Evolutionary conservation across 2,797 vertebrate species (phyloP).

Genomic region (Liparis tanakae): DNA sequence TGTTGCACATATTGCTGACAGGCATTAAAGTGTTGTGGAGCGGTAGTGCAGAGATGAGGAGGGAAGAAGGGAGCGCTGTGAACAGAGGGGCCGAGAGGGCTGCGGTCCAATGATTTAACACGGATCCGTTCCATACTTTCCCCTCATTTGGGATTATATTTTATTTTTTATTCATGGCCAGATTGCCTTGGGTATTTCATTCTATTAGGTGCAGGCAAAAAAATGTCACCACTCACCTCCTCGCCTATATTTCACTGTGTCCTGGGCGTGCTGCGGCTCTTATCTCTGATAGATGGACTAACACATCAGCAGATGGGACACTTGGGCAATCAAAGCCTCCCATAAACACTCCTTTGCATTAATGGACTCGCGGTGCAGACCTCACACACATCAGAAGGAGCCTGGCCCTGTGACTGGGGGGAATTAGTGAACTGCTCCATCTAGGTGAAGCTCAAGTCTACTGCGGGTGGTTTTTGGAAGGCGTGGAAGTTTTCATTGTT

Average conservation of each 20-base stretch:
- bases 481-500: slow-evolving; percentile 47
- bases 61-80: slow-evolving; percentile 29
- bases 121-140: slow-evolving; percentile 57
- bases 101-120: slow-evolving; percentile 57
- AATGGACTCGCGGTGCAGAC: slow-evolving; percentile 39
- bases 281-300: slow-evolving; percentile 57
- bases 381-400: slow-evolving; percentile 23
- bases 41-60: slow-evolving; percentile 48
- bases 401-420: slow-evolving; percentile 30
- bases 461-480: slow-evolving; percentile 39
- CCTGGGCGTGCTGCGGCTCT: slow-evolving; percentile 29
- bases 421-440: slow-evolving; percentile 61
- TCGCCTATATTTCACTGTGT: slow-evolving; percentile 42
- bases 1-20: slow-evolving; percentile 61
- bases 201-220: slow-evolving; percentile 43
- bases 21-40: slow-evolving; percentile 50
- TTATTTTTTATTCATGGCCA: slow-evolving; percentile 52
- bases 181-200: slow-evolving; percentile 62
- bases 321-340: slow-evolving; percentile 46
- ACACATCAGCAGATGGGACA: slow-evolving; percentile 38
- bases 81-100: slow-evolving; percentile 17
- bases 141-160: slow-evolving; percentile 46
- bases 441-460: slow-evolving; percentile 52
- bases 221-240: slow-evolving; percentile 54
- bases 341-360: slow-evolving; percentile 44